phyloP scores from a whole-genome alignment of 2,797 vertebrate species.

The Chlorospingus semifuscus region DNA sequence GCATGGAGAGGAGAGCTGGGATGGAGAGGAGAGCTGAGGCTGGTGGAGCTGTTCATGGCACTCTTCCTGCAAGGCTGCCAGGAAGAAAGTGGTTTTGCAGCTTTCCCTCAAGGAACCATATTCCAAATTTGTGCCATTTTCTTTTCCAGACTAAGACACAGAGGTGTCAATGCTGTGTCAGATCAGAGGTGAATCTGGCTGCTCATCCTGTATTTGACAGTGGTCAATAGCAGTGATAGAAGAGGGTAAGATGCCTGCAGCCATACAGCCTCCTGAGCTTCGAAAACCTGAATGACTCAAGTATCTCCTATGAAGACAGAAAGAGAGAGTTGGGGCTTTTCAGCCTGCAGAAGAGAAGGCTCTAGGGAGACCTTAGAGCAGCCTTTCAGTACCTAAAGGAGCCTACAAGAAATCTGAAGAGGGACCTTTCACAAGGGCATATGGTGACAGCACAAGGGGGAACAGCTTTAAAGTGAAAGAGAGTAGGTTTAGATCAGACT shows the following conservation, averaged over 20 bases:
- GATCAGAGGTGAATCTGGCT: neutral
- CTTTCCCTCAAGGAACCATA: neutral
- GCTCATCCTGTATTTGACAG: neutral
- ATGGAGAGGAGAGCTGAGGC: neutral
- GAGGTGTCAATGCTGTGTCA: neutral
- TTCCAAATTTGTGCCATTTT: neutral
- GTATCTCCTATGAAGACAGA: neutral
- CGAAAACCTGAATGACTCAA: neutral
- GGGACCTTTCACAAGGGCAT: neutral
- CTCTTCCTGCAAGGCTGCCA: neutral
- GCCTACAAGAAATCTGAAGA: neutral
- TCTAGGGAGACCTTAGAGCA: neutral
- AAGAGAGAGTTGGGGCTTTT: neutral
- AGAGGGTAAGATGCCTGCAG: neutral
- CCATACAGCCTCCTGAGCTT: neutral
- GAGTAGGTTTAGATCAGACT: neutral
- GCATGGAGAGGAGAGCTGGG: neutral
- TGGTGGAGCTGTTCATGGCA: neutral
- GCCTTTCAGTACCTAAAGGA: neutral
- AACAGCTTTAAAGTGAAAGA: neutral
- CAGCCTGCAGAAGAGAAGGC: neutral
- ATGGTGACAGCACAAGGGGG: neutral
- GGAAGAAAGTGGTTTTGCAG: neutral
- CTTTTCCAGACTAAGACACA: neutral
- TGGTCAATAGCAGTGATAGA: neutral